Base-by-base conservation (phyloP, 2,888 invertebrate genomes). In the Leptarthrus brevirostris region DNA sequence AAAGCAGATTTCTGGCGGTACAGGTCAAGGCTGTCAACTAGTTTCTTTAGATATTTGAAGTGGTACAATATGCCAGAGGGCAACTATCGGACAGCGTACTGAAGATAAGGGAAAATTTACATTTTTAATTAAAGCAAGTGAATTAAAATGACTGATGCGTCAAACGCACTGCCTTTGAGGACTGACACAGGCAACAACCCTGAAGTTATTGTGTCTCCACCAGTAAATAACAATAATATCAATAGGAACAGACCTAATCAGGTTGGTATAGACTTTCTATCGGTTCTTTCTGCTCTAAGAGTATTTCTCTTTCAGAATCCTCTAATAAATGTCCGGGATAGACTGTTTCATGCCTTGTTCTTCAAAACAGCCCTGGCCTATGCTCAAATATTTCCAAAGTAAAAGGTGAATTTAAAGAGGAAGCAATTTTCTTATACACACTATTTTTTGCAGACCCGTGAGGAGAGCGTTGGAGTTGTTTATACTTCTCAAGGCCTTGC, bases 321-420 rank as follows among this genome's bases (percentile, higher is more conserved):
- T 44, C 84, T 95, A 77, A 90, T 94, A 81, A 93, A 92, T 86
- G 93, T 97, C 74, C 88, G 97, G 80, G 97, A 97, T 83, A 89
- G 97, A 78, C 86, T 98, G 72, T 98, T 98, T 84, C 95, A 97
- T 86, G 96, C 97, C 12, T 87, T 99, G 79, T 97, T 99, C 86
- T 93, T 96, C 83, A 92, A 96, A 83, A 92, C 94, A 79, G 94
- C 98, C 2, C 86, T 98, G 80, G 91, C 93, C 18, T 99, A 99
- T 86, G 96, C 96, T 49, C 89, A 95, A 80, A 91, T 93, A 72
- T 93, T 98, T 86, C 96, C 95, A 26, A 90, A 91, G 83, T 91
- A 92, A 76, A 89, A 36, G 14, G 49, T 86, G 96, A 81, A 88
- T 56, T 26, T 95, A 52, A 18, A 30, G 18, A 49, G 20, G 34